Evolutionary conservation across 2,797 vertebrate species (phyloP).

Genomic region (Tachyglossus aculeatus): DNA sequence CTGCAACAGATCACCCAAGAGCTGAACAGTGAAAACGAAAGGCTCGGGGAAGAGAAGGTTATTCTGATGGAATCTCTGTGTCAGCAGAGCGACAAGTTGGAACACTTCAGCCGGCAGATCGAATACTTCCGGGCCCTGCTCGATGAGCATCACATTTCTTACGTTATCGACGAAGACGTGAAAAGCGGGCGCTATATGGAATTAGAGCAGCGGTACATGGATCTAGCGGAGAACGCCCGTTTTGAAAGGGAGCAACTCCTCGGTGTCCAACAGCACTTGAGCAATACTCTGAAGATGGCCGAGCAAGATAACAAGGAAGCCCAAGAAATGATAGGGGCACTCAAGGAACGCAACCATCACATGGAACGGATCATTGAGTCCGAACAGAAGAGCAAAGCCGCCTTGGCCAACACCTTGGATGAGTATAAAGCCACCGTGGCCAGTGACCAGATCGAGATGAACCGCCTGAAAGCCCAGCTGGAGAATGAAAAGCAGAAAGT

Average conservation of each 20-base stretch:
- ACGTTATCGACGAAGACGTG: constrained; percentile 90
- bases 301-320: constrained; percentile 97
- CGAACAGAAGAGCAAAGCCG: constrained; percentile 84
- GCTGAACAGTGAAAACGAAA: constrained; percentile 93
- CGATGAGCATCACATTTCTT: constrained; percentile 90
- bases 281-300: constrained; percentile 96
- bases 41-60: constrained; percentile 92
- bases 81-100: constrained; percentile 94
- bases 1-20: constrained; percentile 96
- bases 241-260: constrained; percentile 95
- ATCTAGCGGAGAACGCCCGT: constrained; percentile 90
- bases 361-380: constrained; percentile 93
- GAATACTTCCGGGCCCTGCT: constrained; percentile 91
- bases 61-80: constrained; percentile 97
- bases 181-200: constrained; percentile 96
- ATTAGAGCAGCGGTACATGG: constrained; percentile 91
- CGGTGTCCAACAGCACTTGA: constrained; percentile 94
- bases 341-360: constrained; percentile 95
- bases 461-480: constrained; percentile 86
- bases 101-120: constrained; percentile 89
- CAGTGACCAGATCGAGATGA: constrained; percentile 88
- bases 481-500: constrained; percentile 95
- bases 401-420: constrained; percentile 83
- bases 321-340: constrained; percentile 89
- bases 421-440: constrained; percentile 87